Evolutionary conservation across 2,888 invertebrate species (phyloP).

Genomic region (Lepidocyrtoides sp.): DNA sequence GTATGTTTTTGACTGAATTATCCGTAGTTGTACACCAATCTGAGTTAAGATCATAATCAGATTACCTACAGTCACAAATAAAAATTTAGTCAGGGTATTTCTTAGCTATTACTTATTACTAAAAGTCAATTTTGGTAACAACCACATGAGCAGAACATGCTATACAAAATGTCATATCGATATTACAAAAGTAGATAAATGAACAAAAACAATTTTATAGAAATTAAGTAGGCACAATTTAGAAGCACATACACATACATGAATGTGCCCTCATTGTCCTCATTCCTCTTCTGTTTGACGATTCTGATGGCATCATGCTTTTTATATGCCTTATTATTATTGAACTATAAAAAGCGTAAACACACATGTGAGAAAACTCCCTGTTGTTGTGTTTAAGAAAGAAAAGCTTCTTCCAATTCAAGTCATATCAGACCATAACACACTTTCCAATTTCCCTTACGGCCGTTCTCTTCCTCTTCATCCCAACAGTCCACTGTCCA

Average conservation of each 20-base stretch:
- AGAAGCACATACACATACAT: too few species aligned
- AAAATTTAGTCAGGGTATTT: too few species aligned
- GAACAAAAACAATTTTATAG: background rate
- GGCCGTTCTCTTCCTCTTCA: conserved; percentile 34
- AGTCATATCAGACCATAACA: conserved; percentile 62
- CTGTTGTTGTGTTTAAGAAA: background rate
- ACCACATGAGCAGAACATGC: too few species aligned
- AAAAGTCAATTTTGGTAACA: too few species aligned
- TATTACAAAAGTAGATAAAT: too few species aligned
- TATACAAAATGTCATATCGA: too few species aligned
- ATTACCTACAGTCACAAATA: too few species aligned
- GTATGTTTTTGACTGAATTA: too few species aligned
- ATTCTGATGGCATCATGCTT: conserved; percentile 37
- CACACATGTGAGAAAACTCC: conserved; percentile 18
- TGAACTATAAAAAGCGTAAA: conserved; percentile 27
- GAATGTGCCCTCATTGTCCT: background rate
- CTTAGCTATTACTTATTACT: too few species aligned
- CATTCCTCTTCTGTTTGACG: background rate
- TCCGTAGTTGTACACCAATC: too few species aligned
- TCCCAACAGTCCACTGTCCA: background rate
- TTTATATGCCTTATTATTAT: conserved; percentile 24
- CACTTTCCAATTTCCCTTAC: conserved; percentile 66
- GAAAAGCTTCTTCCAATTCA: conserved; percentile 47
- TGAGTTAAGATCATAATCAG: too few species aligned
- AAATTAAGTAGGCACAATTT: too few species aligned